Base-by-base conservation (phyloP, 1,140 invertebrate genomes). In the Micrasema minimum region DNA sequence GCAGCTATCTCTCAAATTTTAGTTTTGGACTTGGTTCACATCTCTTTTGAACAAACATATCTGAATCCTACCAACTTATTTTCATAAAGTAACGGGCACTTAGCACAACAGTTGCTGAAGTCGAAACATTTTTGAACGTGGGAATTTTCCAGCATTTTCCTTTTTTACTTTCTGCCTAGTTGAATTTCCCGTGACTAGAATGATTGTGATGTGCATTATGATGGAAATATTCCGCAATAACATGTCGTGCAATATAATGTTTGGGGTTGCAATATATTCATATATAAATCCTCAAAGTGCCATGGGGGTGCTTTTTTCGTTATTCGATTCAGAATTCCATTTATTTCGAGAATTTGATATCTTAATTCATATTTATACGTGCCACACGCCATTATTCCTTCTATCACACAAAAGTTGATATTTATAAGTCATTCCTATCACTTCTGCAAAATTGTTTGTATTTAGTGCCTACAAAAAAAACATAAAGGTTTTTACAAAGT, bases 221-320 rank as follows among this genome's bases (percentile, higher is more conserved):
- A 59, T 59, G 55, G 38, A 59, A 59, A 59, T 41, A 37, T 59
- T 59, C 55, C 55, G 55, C 55, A 59, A 57, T 57, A 57, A 59
- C 35, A 59, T 59, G 55, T 59, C 55, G 55, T 59, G 55, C 55
- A 20, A 41, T 31, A 59, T 59, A 38, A 37, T 59, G 55, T 11
- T 26, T 59, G 55, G 55, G 55, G 55, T 22, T 38, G 55, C 31
- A 59, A 59, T 59, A 59, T 59, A 20, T 59, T 38, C 9, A 6
- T 26, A 9, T 16, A 59, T 59, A 59, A 16, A 59, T 41, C 35
- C 35, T 26, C 35, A 18, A 16, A 59, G 55, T 59, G 14, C 55
- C 18, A 14, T 22, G 55, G 31, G 9, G 20, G 11, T 16, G 41
- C 11, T 45, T 53, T 53, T 53, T 23, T 53, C 20, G 50, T 26